Conservation (phyloP, 1,140 invertebrate genomes). For the Penaeus chinensis region DNA sequence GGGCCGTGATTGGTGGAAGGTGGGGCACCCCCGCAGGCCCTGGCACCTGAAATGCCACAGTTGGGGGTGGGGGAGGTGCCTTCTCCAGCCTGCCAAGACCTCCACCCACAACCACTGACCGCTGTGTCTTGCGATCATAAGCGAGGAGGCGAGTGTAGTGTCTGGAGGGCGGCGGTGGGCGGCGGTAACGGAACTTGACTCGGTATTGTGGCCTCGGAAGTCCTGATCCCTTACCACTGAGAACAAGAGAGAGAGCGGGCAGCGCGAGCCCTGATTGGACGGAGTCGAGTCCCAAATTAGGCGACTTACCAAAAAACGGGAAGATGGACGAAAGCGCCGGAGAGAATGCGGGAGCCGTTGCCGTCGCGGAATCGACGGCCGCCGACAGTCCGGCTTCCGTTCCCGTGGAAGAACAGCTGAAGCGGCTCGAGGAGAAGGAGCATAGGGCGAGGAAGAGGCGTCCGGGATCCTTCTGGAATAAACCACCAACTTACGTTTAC, state of each 20-base stretch:
- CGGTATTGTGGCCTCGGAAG: neutral
- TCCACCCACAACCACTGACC: constrained; percentile 43
- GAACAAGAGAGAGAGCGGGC: neutral
- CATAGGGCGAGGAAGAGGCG: constrained; percentile 65
- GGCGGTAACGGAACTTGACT: neutral
- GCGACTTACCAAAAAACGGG: neutral
- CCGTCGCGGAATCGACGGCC: neutral
- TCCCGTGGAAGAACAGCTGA: constrained; percentile 36
- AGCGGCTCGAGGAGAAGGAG: constrained; percentile 42
- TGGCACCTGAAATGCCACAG: constrained; percentile 26
- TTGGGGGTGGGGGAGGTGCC: constrained; percentile 4
- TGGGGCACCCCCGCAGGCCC: neutral
- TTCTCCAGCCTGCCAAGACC: constrained; percentile 32
- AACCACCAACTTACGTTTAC: constrained; percentile 78
- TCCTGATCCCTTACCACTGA: neutral
- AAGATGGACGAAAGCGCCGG: constrained; percentile 5
- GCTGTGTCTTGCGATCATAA: constrained; percentile 31
- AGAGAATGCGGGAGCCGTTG: neutral
- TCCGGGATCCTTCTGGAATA: constrained; percentile 58
- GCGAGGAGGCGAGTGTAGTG: constrained; percentile 19
- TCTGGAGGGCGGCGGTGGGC: constrained; percentile 31
- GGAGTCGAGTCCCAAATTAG: constrained; percentile 1
- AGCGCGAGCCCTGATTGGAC: neutral
- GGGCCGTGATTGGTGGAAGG: neutral
- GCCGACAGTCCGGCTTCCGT: neutral